Conservation (phyloP, 2,113 vertebrate genomes). For the Macrotis lagotis region DNA sequence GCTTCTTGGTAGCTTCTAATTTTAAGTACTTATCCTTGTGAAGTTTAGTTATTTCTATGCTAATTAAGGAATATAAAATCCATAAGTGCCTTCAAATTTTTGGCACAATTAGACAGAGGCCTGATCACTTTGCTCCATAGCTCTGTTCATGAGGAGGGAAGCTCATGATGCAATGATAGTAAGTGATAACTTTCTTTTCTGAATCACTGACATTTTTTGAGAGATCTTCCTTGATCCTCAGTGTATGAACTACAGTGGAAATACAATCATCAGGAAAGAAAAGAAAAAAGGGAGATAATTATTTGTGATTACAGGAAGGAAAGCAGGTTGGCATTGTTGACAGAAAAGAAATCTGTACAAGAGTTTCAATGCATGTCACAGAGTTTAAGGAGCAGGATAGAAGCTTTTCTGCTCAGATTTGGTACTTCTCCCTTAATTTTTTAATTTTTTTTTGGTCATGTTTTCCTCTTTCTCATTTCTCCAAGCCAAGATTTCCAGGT, state of each 20-base stretch:
- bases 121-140: neutral
- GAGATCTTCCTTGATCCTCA: neutral
- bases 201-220: neutral
- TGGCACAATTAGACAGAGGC: neutral
- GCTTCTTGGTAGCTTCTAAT: neutral
- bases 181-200: neutral
- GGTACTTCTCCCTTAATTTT: neutral
- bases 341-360: neutral
- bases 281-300: neutral
- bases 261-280: neutral
- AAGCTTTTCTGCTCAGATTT: neutral
- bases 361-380: neutral
- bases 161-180: neutral
- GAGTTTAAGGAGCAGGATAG: neutral
- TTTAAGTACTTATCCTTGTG: neutral
- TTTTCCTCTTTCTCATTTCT: neutral
- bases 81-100: neutral
- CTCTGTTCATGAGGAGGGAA: neutral
- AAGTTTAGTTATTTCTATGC: neutral
- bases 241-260: neutral
- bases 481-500: conserved; percentile 34
- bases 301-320: conserved; percentile 3
- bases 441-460: neutral
- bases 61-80: neutral
- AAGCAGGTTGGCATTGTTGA: neutral